Percentiles rank a stretch among this genome's conserved stretches.
Evolutionary conservation across 1,140 invertebrate genomes (phyloP).

Genomic region (Hormaphis cornu): DNA sequence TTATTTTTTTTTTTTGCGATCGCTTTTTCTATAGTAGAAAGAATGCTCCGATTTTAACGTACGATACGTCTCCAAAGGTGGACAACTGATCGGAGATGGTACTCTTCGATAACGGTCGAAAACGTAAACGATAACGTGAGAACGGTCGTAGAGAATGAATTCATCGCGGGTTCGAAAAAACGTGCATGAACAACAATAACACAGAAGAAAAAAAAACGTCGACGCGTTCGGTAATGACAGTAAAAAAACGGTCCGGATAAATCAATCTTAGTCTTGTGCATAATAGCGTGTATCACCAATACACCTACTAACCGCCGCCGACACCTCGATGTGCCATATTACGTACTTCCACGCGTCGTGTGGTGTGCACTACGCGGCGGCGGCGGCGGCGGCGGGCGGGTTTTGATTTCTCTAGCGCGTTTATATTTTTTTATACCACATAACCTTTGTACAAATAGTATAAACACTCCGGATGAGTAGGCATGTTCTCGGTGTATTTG

Average conservation of each 20-base stretch:
- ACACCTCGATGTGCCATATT: neutral
- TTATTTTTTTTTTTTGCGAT: no score
- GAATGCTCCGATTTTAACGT: no score
- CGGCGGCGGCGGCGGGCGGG: neutral
- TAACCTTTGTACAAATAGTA: conserved; percentile 32
- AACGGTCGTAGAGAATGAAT: neutral
- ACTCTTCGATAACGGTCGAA: no score
- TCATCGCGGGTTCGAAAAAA: neutral
- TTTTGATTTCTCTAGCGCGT: conserved; percentile 23
- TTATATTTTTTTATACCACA: neutral
- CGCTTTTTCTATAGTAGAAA: no score
- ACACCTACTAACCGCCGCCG: no score
- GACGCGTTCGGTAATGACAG: conserved; percentile 20
- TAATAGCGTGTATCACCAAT: neutral
- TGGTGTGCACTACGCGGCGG: neutral
- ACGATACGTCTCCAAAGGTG: no score
- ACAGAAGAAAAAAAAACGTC: neutral
- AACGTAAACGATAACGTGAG: neutral
- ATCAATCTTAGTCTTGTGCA: conserved; percentile 23
- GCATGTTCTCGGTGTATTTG: conserved; percentile 27
- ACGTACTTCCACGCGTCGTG: neutral
- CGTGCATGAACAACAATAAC: neutral
- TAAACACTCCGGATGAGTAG: conserved; percentile 32
- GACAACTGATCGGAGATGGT: no score
- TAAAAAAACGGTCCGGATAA: conserved; percentile 28